Evolutionary conservation across 2,797 vertebrate species (phyloP), one percentile per base, ranked within the genome.

Genomic region (Myotis vivesi): DNA sequence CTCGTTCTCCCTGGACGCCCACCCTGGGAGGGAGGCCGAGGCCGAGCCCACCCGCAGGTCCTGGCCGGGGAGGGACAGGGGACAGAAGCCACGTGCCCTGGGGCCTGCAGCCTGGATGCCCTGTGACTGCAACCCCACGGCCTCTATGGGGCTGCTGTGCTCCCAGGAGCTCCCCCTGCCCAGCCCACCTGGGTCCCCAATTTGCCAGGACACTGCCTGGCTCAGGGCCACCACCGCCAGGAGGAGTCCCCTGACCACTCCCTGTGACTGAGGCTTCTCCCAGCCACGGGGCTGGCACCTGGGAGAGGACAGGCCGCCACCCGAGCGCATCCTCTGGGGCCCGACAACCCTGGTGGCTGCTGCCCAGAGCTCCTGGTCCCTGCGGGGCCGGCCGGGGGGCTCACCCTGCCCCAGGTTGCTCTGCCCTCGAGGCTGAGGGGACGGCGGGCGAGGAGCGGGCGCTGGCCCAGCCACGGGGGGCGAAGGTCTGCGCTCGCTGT

Each of bases 1-100:
- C 83, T 87, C 28, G 41, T 64, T 17, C 49, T 92, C 72, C 96
- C 68, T 3, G 15, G 85, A 28, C 80, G 72, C 87, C 76, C 69
- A 44, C 59, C 17, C 3, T 0, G 12, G 33, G n/a, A 3, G 22
- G 55, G 33, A 3, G 10, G 36, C 28, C 2, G 51, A 72, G 28
- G 30, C 38, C 4, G 38, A 20, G 41, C 55, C 64, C 15, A 3
- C 55, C 55, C 12, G 15, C 2, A 28, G n/a, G 17, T 3, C 57
- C 44, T 7, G 22, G 44, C 57, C 16, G 7, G 41, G 19, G 59
- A 38, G 44, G 72, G 72, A 19, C n/a, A 1, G 20, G 25, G 76
- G 12, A 23, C 17, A 28, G 33, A 19, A 23, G 76, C 53, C 51
- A 13, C 2, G 51, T 10, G 49, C 73, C 11, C 30, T 13, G 46